These are phyloP conservation scores for Danaus plexippus DNA, from an alignment of 1,140 invertebrate genomes.

Conservation along the genomic window DNA sequence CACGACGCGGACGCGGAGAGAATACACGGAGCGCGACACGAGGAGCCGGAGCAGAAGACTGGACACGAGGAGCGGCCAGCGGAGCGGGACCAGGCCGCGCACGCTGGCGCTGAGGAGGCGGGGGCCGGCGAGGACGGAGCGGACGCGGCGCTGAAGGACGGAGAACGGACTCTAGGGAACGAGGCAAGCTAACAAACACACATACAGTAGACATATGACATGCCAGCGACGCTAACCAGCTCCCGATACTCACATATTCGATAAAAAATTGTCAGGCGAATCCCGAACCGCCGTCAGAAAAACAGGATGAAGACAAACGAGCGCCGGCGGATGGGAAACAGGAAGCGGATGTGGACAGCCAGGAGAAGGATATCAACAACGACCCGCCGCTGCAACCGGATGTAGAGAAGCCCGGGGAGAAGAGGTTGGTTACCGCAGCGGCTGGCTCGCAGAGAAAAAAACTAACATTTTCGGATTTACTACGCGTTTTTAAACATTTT, in stretches of 20 bases:
- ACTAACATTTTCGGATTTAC: no score
- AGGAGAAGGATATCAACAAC: constrained; percentile 31
- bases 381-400: constrained; percentile 49
- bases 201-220: no score
- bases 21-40: constrained; percentile 1
- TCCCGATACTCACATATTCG: no score
- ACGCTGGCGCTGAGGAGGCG: constrained; percentile 1
- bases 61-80: constrained; percentile 19
- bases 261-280: background rate
- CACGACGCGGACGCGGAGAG: constrained; percentile 17
- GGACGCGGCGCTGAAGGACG: background rate
- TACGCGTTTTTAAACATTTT: no score
- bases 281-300: background rate
- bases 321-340: constrained; percentile 9
- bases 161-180: constrained; percentile 2
- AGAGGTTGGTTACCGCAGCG: constrained; percentile 32
- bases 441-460: no score
- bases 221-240: no score
- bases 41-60: constrained; percentile 3
- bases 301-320: background rate
- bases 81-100: constrained; percentile 9
- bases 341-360: background rate
- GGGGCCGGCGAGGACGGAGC: no score
- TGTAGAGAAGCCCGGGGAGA: constrained; percentile 46
- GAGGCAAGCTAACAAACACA: background rate